Conservation (phyloP, 2,113 vertebrate genomes). For the Lasiurus cinereus region DNA sequence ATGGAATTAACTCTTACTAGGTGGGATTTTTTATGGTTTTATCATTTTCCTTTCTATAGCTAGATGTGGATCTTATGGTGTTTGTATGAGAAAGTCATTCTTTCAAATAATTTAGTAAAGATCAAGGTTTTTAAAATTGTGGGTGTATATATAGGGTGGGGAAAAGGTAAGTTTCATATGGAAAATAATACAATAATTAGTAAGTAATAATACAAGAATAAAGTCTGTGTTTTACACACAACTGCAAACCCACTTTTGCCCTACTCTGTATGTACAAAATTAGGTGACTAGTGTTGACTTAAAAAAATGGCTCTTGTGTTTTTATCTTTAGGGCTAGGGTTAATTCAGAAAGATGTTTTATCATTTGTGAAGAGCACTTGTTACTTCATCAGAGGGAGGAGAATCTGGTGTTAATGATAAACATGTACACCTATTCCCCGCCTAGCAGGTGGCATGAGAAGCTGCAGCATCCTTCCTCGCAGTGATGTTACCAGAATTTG, state of each 20-base stretch:
- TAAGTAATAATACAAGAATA: background rate
- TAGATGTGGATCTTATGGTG: background rate
- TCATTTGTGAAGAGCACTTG: background rate
- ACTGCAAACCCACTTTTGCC: background rate
- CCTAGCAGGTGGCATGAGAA: background rate
- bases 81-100: conserved; percentile 41
- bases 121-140: conserved; percentile 23
- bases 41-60: conserved; percentile 19
- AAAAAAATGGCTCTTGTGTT: conserved; percentile 6
- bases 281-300: conserved; percentile 5
- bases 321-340: conserved; percentile 26
- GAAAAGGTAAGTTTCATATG: background rate
- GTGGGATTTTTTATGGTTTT: conserved; percentile 35
- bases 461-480: background rate
- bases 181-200: background rate
- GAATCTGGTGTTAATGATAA: background rate
- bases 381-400: conserved; percentile 10
- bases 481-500: background rate
- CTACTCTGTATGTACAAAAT: background rate
- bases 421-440: background rate
- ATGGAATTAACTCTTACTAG: conserved; percentile 74
- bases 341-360: conserved; percentile 8
- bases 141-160: background rate
- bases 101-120: conserved; percentile 35
- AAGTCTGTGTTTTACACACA: background rate